Conservation (phyloP, 2,797 vertebrate species). For the Miichthys miiuy region DNA sequence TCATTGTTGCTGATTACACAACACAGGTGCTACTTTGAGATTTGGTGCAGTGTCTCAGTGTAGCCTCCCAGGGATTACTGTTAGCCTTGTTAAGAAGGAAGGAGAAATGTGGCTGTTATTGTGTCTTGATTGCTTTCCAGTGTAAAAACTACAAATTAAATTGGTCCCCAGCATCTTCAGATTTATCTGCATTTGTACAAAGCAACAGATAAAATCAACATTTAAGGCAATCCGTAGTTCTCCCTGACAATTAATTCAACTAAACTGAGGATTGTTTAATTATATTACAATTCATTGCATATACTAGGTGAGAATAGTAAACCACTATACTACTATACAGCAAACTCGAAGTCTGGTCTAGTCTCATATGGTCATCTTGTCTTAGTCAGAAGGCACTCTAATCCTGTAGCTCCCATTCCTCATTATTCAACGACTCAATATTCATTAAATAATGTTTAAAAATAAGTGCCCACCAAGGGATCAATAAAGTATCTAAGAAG, state of each 20-base stretch:
- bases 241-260: background rate
- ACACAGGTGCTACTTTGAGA: background rate
- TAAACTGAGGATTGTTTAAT: background rate
- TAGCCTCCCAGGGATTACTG: background rate
- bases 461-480: too few species aligned
- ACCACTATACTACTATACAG: background rate
- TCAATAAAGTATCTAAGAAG: too few species aligned
- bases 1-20: background rate
- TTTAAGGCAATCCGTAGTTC: background rate
- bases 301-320: slow-evolving; percentile 3
- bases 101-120: background rate
- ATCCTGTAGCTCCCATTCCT: slow-evolving; percentile 57
- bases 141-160: slow-evolving; percentile 11
- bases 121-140: slow-evolving; percentile 3
- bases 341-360: slow-evolving; percentile 5
- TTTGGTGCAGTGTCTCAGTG: background rate
- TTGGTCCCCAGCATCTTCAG: background rate
- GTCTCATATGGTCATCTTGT: slow-evolving; percentile 34
- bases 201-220: background rate
- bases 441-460: slow-evolving; percentile 68
- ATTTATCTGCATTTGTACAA: slow-evolving; percentile 11
- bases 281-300: background rate
- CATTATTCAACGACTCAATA: slow-evolving; percentile 39
- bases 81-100: background rate
- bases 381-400: slow-evolving; percentile 40